phyloP scores from a whole-genome alignment of 2,888 invertebrate genomes.

The Sepiola atlantica region DNA sequence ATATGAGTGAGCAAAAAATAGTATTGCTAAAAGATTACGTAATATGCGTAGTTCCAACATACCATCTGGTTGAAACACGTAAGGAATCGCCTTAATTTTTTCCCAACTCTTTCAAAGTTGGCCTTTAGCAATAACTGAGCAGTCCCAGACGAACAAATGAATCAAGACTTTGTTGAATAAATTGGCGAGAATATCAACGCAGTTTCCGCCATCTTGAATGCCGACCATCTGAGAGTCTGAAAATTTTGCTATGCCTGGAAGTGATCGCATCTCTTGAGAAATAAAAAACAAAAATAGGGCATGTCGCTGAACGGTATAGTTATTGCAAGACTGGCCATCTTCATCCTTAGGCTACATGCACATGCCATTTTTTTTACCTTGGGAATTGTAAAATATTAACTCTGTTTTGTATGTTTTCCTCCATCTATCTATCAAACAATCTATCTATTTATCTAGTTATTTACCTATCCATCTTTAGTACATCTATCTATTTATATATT shows the following conservation, averaged over 20 bases:
- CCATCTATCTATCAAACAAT: not conserved
- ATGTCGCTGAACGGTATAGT: not conserved
- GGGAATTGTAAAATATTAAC: not conserved
- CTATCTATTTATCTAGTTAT: not conserved
- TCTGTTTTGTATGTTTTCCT: too few relatives aligned
- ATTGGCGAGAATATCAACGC: not conserved
- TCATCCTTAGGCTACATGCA: not conserved
- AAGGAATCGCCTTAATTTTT: not conserved
- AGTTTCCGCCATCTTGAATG: not conserved
- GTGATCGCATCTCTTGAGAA: not conserved
- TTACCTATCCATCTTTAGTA: not conserved
- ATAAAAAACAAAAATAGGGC: not conserved
- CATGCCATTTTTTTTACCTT: not conserved
- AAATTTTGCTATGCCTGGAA: not conserved
- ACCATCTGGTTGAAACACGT: not conserved
- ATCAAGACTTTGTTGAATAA: not conserved
- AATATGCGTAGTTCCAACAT: too few relatives aligned
- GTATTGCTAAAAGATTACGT: too few relatives aligned
- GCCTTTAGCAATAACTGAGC: not conserved
- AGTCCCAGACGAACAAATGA: not conserved
- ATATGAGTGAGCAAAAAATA: too few relatives aligned
- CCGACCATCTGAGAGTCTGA: not conserved
- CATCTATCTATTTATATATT: not conserved
- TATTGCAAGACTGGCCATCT: not conserved
- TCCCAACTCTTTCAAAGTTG: not conserved